Conservation (phyloP, 2,113 vertebrate species). For the Prunella himalayana region DNA sequence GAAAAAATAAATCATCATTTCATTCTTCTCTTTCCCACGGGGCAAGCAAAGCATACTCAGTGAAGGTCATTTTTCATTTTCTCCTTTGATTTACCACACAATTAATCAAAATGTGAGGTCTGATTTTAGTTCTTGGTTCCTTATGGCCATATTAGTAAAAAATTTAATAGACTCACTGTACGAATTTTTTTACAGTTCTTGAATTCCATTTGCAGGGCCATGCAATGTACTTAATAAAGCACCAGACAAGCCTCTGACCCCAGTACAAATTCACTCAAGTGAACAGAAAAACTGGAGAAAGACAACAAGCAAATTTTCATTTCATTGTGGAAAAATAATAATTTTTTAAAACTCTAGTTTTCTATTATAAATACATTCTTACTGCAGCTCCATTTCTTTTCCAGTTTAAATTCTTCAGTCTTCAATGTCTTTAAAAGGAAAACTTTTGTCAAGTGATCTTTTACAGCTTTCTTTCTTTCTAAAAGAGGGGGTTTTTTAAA, state of each 20-base stretch:
- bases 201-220: background rate
- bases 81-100: background rate
- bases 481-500: accelerated
- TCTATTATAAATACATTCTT: background rate
- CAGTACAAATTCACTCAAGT: background rate
- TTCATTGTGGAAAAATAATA: background rate
- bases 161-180: background rate
- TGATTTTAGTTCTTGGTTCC: background rate
- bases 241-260: background rate
- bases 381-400: background rate
- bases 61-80: slow-evolving; percentile 8
- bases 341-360: background rate
- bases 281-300: background rate
- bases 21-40: background rate
- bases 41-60: background rate
- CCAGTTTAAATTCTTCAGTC: background rate
- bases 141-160: background rate
- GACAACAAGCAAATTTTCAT: background rate
- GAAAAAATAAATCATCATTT: background rate
- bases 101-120: background rate
- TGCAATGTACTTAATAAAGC: background rate
- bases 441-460: background rate
- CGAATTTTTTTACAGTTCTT: background rate
- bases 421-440: background rate
- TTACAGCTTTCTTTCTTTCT: background rate